Evolutionary conservation across 2,797 vertebrate species (phyloP).

Genomic region (Odontamblyopus lacepedii): DNA sequence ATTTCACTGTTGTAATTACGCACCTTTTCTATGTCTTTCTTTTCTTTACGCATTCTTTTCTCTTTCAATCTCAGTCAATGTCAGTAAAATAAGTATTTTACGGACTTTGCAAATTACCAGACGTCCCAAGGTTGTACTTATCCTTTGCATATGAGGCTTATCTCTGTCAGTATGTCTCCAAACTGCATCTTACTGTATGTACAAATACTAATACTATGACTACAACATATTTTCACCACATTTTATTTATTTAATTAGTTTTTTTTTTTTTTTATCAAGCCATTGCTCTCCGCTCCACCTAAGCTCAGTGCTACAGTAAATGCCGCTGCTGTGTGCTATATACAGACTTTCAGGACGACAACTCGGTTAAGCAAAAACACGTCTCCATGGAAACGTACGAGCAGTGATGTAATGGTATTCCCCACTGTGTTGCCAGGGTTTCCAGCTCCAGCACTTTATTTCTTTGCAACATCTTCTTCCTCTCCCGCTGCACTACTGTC

Average conservation of each 20-base stretch:
- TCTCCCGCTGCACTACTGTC: conserved; percentile 35
- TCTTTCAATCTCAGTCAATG: too few relatives aligned
- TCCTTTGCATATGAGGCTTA: too few relatives aligned
- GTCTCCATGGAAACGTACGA: conserved; percentile 70
- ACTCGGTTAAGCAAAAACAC: conserved; percentile 51
- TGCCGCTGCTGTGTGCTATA: conserved; percentile 20
- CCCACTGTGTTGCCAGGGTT: conserved; percentile 67
- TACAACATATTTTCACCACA: too few relatives aligned
- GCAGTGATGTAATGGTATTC: conserved; percentile 68
- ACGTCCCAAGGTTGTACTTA: too few relatives aligned
- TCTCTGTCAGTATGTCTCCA: too few relatives aligned
- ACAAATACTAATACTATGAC: too few relatives aligned
- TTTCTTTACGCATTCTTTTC: too few relatives aligned
- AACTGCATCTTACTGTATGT: too few relatives aligned
- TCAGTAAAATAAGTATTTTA: too few relatives aligned
- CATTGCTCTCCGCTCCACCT: background rate
- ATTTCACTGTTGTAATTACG: too few relatives aligned
- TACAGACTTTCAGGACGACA: conserved; percentile 42
- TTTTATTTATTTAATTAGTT: background rate
- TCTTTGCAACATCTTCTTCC: conserved; percentile 43
- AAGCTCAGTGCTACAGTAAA: background rate
- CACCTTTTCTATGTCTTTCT: too few relatives aligned
- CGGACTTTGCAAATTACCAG: too few relatives aligned
- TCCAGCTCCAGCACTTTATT: conserved; percentile 55
- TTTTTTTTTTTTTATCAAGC: background rate